A percentile compares a stretch with the other conserved stretches of the same genome.
Evolutionary conservation across 2,113 vertebrate genomes (phyloP).

Genomic region (Pomatorhinus ruficollis): DNA sequence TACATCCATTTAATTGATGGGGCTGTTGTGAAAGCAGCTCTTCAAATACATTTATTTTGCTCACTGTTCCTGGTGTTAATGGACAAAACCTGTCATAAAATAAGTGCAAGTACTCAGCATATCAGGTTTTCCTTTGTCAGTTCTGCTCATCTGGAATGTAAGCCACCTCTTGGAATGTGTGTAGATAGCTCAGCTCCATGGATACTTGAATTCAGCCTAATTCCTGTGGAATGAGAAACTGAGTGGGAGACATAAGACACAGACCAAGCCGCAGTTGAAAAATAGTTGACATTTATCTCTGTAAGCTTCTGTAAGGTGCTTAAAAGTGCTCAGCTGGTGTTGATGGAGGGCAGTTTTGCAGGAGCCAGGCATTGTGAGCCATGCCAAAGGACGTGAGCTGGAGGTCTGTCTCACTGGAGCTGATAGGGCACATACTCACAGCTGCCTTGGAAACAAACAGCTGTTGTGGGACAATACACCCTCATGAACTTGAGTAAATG

Average conservation of each 20-base stretch:
- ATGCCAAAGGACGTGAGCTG: not conserved
- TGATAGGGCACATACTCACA: fast-evolving
- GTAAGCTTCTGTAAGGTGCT: not conserved
- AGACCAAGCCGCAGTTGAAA: not conserved
- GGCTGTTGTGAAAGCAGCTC: not conserved
- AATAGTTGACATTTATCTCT: not conserved
- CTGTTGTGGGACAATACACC: not conserved
- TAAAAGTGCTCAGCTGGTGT: not conserved
- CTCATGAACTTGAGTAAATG: not conserved
- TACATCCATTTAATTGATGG: not conserved
- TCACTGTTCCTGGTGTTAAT: not conserved
- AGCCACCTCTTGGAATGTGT: not conserved
- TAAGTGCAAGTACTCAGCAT: not conserved
- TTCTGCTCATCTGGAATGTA: not conserved
- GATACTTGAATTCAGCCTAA: not conserved
- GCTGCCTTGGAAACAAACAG: not conserved
- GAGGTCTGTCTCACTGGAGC: not conserved
- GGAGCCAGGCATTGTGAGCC: not conserved
- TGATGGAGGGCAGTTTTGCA: not conserved
- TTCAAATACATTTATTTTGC: not conserved
- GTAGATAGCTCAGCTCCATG: not conserved
- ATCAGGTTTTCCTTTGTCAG: not conserved
- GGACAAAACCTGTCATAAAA: not conserved
- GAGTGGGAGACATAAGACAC: not conserved
- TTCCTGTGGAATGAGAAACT: not conserved